phyloP scores from a whole-genome alignment of 2,113 vertebrate species.

The Thermophis baileyi region DNA sequence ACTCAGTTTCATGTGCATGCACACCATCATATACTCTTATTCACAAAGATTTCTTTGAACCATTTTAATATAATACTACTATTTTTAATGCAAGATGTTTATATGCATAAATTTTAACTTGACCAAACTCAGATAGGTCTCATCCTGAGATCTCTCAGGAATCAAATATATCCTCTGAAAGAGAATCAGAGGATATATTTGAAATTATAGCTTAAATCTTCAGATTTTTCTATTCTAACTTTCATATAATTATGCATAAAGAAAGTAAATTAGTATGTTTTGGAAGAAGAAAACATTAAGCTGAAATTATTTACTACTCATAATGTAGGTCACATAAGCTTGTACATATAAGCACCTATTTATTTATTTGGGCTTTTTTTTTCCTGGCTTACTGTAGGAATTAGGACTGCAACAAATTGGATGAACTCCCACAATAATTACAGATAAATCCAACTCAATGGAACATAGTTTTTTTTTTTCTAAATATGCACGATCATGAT shows the following conservation, averaged over 20 bases:
- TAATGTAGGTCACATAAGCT: not conserved
- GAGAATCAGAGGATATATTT: not conserved
- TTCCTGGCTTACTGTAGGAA: not conserved
- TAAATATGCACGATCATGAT: not conserved
- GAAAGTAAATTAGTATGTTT: not conserved
- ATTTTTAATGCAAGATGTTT: not conserved
- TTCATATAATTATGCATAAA: not conserved
- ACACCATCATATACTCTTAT: not conserved
- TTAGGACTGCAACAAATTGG: not conserved
- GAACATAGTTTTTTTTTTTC: too few relatives aligned
- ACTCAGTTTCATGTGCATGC: not conserved
- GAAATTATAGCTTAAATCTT: not conserved
- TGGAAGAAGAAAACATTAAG: not conserved
- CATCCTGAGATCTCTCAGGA: not conserved
- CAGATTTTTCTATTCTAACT: not conserved
- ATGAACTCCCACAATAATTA: not conserved
- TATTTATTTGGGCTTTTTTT: too few relatives aligned
- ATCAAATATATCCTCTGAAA: too few relatives aligned
- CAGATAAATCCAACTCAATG: not conserved
- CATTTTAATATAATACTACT: not conserved
- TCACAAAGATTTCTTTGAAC: slow-evolving; percentile 3
- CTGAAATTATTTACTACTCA: not conserved
- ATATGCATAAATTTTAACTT: slow-evolving; percentile 1
- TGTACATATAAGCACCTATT: not conserved
- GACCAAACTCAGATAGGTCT: not conserved